phyloP scores from a whole-genome alignment of 2,888 invertebrate species.

The Sclerodermus sp. region DNA sequence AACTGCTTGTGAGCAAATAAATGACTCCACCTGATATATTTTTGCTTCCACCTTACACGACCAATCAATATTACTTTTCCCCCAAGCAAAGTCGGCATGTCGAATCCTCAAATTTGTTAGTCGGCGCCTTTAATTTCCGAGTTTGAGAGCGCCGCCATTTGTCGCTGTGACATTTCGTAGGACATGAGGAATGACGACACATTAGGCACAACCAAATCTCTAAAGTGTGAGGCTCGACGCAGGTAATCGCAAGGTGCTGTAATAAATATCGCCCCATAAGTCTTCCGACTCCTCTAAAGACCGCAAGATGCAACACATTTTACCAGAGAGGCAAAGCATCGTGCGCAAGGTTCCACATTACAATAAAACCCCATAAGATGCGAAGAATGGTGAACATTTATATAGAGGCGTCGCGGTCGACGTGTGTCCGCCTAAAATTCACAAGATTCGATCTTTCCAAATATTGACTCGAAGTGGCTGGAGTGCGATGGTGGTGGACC shows the following conservation, averaged over 20 bases:
- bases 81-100: not conserved
- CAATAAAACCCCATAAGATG: not conserved
- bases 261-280: constrained; percentile 50
- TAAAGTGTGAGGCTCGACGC: constrained; percentile 27
- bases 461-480: too few relatives aligned
- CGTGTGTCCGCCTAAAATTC: too few relatives aligned
- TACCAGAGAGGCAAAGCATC: too few relatives aligned
- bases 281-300: constrained; percentile 36
- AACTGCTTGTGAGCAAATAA: too few relatives aligned
- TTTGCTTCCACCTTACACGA: too few relatives aligned
- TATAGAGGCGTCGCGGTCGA: too few relatives aligned
- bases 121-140: not conserved
- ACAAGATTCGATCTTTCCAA: too few relatives aligned
- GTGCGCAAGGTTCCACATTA: not conserved
- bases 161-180: not conserved
- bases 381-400: too few relatives aligned
- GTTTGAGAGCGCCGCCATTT: not conserved
- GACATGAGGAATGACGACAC: constrained; percentile 27
- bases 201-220: constrained; percentile 27
- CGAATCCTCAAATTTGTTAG: not conserved
- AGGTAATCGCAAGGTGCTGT: constrained; percentile 49
- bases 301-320: too few relatives aligned
- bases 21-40: too few relatives aligned
- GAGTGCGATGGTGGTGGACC: too few relatives aligned
- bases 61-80: too few relatives aligned